A percentile compares a stretch with the other conserved stretches of the same genome.
Evolutionary conservation across 2,888 invertebrate species (phyloP).

Genomic region (Hypselothyrea guttata): DNA sequence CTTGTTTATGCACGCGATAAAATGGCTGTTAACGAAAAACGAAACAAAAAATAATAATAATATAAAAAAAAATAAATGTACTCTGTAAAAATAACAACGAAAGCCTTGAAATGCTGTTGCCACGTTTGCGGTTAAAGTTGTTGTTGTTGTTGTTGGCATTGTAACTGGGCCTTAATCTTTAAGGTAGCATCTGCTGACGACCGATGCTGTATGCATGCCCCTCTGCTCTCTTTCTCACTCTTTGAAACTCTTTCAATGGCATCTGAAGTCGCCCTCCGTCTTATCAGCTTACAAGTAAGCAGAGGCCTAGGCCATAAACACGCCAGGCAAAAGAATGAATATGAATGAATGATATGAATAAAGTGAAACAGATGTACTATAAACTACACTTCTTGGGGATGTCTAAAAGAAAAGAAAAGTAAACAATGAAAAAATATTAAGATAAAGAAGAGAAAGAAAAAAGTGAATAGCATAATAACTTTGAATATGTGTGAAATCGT

Average conservation of each 20-base stretch:
- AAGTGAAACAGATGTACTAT: slow-evolving; percentile 3
- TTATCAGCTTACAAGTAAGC: slow-evolving; percentile 56
- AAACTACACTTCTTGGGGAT: not conserved
- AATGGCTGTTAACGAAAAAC: slow-evolving; percentile 56
- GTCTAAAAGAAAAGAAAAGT: slow-evolving; percentile 7
- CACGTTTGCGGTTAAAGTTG: slow-evolving; percentile 19
- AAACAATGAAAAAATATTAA: no score
- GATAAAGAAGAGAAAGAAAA: not conserved
- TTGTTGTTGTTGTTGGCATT: slow-evolving; percentile 34
- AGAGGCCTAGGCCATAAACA: slow-evolving; percentile 57
- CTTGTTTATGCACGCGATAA: slow-evolving; percentile 74
- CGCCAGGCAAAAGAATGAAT: slow-evolving; percentile 28
- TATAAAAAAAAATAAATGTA: slow-evolving; percentile 40
- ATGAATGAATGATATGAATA: slow-evolving; percentile 22
- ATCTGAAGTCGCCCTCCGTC: slow-evolving; percentile 45
- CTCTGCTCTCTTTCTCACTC: not conserved
- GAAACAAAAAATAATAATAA: slow-evolving; percentile 11
- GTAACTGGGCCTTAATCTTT: slow-evolving; percentile 63
- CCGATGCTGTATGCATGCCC: slow-evolving; percentile 29
- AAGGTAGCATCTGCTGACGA: slow-evolving; percentile 66
- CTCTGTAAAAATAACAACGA: slow-evolving; percentile 53
- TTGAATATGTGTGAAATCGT: not conserved
- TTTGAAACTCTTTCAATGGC: slow-evolving; percentile 34
- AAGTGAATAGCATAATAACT: not conserved
- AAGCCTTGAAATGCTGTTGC: slow-evolving; percentile 64